phyloP scores from a whole-genome alignment of 2,888 invertebrate genomes.

The Coenonympha glycerion region DNA sequence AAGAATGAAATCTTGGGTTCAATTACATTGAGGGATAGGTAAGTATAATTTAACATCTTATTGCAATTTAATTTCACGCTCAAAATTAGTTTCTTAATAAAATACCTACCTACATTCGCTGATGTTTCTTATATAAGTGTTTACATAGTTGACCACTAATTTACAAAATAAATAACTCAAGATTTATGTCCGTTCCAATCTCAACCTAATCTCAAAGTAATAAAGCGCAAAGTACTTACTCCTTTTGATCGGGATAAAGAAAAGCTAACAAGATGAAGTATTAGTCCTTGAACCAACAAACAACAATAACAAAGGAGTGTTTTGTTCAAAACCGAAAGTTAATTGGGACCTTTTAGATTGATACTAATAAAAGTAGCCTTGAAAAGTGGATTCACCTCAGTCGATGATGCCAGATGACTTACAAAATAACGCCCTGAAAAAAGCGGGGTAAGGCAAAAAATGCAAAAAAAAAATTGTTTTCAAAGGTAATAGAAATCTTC shows the following conservation, averaged over 20 bases:
- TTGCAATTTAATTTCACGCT: too few relatives aligned
- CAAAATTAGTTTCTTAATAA: too few relatives aligned
- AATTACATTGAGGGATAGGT: too few relatives aligned
- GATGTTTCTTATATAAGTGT: too few relatives aligned
- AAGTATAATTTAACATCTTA: too few relatives aligned
- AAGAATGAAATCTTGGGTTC: too few relatives aligned
- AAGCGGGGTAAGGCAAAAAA: not conserved
- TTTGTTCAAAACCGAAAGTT: constrained; percentile 49
- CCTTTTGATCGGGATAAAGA: not conserved
- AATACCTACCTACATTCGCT: too few relatives aligned
- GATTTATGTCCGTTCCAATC: not conserved
- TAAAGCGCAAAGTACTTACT: not conserved
- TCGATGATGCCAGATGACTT: constrained; percentile 9
- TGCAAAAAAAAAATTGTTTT: not conserved
- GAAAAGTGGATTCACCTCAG: constrained; percentile 10
- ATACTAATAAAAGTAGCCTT: constrained; percentile 26
- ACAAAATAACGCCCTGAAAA: constrained; percentile 1
- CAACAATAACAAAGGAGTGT: constrained; percentile 52
- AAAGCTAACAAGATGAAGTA: constrained; percentile 30
- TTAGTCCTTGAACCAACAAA: constrained; percentile 65
- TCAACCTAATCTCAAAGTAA: not conserved
- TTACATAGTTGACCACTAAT: too few relatives aligned
- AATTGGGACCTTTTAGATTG: constrained; percentile 28
- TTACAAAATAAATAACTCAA: not conserved
- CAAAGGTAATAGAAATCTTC: not conserved